Evolutionary conservation across 2,797 vertebrate genomes (phyloP).

Genomic region (Spinus olivaceus): DNA sequence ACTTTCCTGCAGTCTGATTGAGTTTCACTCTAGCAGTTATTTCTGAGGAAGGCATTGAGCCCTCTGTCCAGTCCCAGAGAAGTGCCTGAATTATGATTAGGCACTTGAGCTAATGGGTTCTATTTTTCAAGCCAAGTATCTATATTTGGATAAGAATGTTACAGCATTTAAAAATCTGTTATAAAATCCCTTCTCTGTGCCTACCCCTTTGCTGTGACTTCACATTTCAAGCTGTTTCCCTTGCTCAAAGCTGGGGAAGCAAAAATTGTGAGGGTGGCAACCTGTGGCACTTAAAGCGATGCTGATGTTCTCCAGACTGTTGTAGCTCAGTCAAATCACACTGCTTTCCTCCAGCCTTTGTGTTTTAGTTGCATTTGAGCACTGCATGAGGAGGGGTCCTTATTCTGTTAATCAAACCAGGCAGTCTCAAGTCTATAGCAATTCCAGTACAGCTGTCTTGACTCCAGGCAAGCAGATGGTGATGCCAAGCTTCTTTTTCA

Average conservation of each 20-base stretch:
- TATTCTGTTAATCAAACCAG: not conserved
- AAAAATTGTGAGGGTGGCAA: not conserved
- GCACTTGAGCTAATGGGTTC: not conserved
- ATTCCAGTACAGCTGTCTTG: not conserved
- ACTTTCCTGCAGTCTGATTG: not conserved
- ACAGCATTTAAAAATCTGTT: not conserved
- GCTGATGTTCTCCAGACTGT: not conserved
- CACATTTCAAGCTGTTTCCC: not conserved
- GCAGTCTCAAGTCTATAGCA: not conserved
- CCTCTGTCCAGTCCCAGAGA: not conserved
- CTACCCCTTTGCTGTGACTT: not conserved
- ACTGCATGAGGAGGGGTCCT: not conserved
- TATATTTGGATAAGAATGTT: not conserved
- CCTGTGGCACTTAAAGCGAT: accelerated
- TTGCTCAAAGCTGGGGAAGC: not conserved
- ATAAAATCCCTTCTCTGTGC: not conserved
- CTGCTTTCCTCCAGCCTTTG: not conserved
- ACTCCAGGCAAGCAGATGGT: not conserved
- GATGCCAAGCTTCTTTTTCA: not conserved
- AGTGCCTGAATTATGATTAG: not conserved
- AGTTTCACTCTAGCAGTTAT: not conserved
- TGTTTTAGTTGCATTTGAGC: not conserved
- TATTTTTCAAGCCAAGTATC: not conserved
- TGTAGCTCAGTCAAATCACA: not conserved
- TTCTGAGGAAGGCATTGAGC: not conserved